Percentiles rank a stretch among this genome's conserved stretches.
Conservation (phyloP, 2,113 vertebrate genomes). For the Herpailurus yagouaroundi region DNA sequence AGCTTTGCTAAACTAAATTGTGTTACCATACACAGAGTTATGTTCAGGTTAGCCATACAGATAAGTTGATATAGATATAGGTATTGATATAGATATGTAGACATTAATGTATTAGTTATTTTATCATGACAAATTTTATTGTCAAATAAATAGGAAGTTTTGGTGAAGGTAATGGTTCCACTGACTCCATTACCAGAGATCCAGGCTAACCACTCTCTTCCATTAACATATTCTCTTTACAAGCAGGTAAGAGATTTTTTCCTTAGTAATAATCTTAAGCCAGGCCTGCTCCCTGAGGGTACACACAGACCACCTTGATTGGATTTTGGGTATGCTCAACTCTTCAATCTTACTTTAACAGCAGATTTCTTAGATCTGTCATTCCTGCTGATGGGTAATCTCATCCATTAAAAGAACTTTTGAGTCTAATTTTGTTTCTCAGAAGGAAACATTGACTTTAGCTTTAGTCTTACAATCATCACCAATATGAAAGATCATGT, state of each 20-base stretch:
- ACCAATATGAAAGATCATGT: conserved; percentile 53
- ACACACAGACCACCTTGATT: background rate
- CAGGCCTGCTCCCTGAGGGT: background rate
- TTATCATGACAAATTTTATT: conserved; percentile 10
- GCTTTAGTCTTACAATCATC: background rate
- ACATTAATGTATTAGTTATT: background rate
- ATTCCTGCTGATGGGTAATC: background rate
- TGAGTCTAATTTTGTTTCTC: conserved; percentile 61
- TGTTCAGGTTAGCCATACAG: background rate
- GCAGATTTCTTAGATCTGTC: background rate
- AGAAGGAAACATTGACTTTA: conserved; percentile 43
- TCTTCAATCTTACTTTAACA: background rate
- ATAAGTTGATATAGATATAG: background rate
- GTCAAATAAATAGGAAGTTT: background rate
- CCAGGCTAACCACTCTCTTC: background rate
- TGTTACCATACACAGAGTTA: background rate
- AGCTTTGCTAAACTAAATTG: conserved; percentile 8
- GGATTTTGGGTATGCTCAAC: background rate
- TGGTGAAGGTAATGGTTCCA: background rate
- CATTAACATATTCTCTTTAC: background rate
- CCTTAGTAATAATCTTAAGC: background rate
- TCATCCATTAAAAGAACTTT: background rate
- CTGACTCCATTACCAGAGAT: background rate
- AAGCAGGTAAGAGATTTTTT: conserved; percentile 2
- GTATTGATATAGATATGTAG: background rate